Evolutionary conservation across 2,888 invertebrate species (phyloP).

Genomic region (Eledona agricola): DNA sequence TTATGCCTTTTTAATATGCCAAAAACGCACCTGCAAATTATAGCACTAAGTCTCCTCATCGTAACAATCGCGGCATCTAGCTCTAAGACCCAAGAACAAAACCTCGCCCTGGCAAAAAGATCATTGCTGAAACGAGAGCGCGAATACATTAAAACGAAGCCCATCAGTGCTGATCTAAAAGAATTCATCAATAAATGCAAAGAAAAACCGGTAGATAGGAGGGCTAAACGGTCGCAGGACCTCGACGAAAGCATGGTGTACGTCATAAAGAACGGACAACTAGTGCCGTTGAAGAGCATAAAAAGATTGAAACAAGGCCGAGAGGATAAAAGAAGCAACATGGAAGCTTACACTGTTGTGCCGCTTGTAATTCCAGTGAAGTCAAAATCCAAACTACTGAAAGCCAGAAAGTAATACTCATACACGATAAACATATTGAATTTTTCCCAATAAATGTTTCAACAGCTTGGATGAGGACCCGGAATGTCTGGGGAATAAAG

Average conservation of each 20-base stretch:
- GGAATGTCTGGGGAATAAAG: not conserved
- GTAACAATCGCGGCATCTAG: constrained; percentile 10
- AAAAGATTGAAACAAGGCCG: constrained; percentile 38
- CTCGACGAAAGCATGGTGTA: constrained; percentile 41
- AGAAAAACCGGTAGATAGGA: constrained; percentile 3
- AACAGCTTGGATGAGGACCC: constrained; percentile 7
- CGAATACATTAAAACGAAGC: constrained; percentile 22
- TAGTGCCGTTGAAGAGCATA: constrained; percentile 42
- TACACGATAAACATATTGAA: not conserved
- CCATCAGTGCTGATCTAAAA: constrained; percentile 23
- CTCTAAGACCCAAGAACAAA: constrained; percentile 4
- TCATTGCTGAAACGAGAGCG: constrained; percentile 18
- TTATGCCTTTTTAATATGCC: constrained; percentile 28
- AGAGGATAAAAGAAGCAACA: too few species aligned
- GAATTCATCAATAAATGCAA: constrained; percentile 17
- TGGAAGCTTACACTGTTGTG: constrained; percentile 42
- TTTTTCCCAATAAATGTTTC: not conserved
- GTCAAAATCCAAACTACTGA: constrained; percentile 10
- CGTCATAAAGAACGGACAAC: constrained; percentile 44
- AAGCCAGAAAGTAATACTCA: constrained; percentile 15
- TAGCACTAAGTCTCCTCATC: constrained; percentile 13
- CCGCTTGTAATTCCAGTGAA: constrained; percentile 45
- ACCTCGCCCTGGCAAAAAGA: constrained; percentile 13
- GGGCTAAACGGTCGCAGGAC: constrained; percentile 9
- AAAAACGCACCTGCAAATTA: constrained; percentile 14